Evolutionary conservation across 1,140 invertebrate species (phyloP), one percentile per base, ranked within the genome.

Genomic region (Drosophila punjabiensis): DNA sequence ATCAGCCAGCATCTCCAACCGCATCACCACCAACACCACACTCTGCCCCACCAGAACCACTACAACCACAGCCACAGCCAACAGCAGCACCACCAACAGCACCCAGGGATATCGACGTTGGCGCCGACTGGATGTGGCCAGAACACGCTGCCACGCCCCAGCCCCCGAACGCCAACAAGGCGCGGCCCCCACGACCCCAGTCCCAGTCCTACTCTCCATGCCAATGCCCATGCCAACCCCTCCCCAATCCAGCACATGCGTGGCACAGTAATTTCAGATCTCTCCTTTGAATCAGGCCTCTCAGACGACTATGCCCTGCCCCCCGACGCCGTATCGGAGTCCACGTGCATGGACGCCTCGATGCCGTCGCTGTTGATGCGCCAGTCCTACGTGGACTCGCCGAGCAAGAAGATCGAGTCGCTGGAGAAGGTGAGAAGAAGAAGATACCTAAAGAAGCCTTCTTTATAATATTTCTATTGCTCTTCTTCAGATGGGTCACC

Each of bases 231-330:
- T 50, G 47, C 52, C 24, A 24, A 18, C 63, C 73, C 63, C 43
- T 53, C 39, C 39, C 76, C 48, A 39, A 24, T 61, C 47, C 76
- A 76, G 63, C 81, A 84, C 84, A 92, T 91, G 77, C 92, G 92
- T 90, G 91, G 85, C 87, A 92, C 89, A 93, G 92, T 93, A 93
- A 93, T 94, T 94, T 91, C 94, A 98, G 97, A 98, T 94, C 97
- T 97, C 78, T 98, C 97, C 61, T 96, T 98, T 93, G 97, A 98
- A 94, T 98, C 98, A 47, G 98, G 98, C 64, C 95, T 98, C 93
- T 98, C 98, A 20, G 98, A 99, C 93, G 98, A 99, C 94, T 99
- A 99, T 94, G 98, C 98, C 28, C 96, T 99, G 82, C 98, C 98
- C 20, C 98, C 98, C 16, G 98, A 99, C 94, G 98, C 98, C 4